Conservation (phyloP, 1,140 invertebrate genomes). For the Drosophila tsacasi region DNA sequence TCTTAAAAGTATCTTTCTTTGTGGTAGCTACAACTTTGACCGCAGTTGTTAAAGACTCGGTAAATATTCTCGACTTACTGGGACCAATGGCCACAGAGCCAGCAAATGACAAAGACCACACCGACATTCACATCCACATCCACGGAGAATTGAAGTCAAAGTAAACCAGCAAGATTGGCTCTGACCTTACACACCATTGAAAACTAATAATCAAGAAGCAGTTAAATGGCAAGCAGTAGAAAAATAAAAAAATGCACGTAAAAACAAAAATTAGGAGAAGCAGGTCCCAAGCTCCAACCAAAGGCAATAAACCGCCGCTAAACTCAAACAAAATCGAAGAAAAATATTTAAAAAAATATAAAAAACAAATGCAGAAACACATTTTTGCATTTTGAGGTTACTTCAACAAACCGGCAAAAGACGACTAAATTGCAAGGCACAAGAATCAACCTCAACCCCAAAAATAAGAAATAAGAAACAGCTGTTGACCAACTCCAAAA, state of each 20-base stretch:
- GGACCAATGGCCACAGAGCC: constrained; percentile 34
- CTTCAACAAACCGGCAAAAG: constrained; percentile 37
- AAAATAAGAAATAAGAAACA: constrained; percentile 57
- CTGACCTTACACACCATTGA: constrained; percentile 67
- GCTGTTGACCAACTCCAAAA: constrained; percentile 57
- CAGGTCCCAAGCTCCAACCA: constrained; percentile 24
- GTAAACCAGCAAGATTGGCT: constrained; percentile 66
- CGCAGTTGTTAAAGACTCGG: constrained; percentile 6
- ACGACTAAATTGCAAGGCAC: constrained; percentile 21
- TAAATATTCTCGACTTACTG: constrained; percentile 42
- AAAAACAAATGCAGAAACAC: constrained; percentile 6
- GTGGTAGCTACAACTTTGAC: background rate
- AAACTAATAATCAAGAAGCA: constrained; percentile 73
- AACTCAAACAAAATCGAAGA: constrained; percentile 38
- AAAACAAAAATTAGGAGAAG: constrained; percentile 35
- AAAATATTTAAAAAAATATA: constrained; percentile 4
- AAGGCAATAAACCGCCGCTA: background rate
- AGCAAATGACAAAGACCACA: constrained; percentile 43
- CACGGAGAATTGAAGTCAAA: constrained; percentile 68
- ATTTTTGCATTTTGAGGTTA: constrained; percentile 67
- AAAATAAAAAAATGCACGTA: constrained; percentile 20
- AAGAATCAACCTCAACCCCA: constrained; percentile 76
- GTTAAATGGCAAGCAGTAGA: constrained; percentile 70
- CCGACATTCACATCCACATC: constrained; percentile 18
- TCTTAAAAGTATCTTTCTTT: background rate